Percentiles rank a stretch among this genome's conserved stretches.
Conservation (phyloP, 2,888 invertebrate species). For the Zygogramma bicolorata region DNA sequence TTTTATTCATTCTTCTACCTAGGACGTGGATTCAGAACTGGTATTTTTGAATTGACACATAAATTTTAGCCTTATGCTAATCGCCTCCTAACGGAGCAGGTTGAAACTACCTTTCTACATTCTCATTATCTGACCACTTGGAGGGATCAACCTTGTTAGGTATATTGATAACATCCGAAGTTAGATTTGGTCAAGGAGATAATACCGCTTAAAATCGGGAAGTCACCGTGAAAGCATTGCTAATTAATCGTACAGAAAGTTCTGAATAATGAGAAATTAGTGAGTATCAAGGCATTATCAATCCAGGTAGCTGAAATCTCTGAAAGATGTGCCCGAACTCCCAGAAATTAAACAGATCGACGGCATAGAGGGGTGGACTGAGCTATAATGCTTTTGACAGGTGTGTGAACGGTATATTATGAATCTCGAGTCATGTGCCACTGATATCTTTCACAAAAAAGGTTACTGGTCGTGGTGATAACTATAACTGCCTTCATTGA, state of each 20-base stretch:
- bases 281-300: neutral
- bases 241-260: neutral
- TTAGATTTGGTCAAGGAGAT: conserved; percentile 15
- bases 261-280: neutral
- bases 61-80: neutral
- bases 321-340: neutral
- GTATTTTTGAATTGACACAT: neutral
- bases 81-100: conserved; percentile 14
- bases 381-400: neutral
- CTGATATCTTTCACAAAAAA: no score
- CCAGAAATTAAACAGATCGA: neutral
- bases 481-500: no score
- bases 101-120: conserved; percentile 45
- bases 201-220: neutral
- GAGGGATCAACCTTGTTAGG: conserved; percentile 34
- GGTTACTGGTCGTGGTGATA: no score
- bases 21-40: no score
- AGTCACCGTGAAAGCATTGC: neutral
- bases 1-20: no score
- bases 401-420: neutral
- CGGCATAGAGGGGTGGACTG: neutral
- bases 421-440: no score
- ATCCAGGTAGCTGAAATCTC: neutral
- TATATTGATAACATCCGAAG: conserved; percentile 20
- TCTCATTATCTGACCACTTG: conserved; percentile 12